phyloP scores from a whole-genome alignment of 2,797 vertebrate species.

The Dendrocincla fuliginosa region DNA sequence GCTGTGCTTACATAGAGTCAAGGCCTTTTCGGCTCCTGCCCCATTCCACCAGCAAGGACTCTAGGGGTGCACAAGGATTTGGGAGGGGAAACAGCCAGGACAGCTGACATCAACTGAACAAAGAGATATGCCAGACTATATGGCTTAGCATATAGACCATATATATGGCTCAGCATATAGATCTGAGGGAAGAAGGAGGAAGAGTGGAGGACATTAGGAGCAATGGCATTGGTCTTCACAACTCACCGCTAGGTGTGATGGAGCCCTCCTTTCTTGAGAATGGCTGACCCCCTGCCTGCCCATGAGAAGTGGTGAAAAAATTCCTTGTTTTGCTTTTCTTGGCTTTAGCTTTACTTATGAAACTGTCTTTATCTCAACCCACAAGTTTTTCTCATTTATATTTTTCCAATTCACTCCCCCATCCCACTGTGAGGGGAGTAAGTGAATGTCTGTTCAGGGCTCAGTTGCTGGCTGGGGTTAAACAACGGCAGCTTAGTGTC shows the following conservation, averaged over 20 bases:
- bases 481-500: neutral
- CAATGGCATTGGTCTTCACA: neutral
- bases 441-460: accelerated
- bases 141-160: neutral
- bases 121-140: neutral
- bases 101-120: neutral
- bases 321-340: neutral
- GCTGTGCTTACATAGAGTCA: neutral
- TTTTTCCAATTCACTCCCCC: neutral
- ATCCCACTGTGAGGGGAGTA: accelerated
- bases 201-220: neutral
- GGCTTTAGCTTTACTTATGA: neutral
- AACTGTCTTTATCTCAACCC: neutral
- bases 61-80: neutral
- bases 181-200: neutral
- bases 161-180: neutral
- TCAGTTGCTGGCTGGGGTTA: neutral
- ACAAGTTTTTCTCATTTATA: neutral
- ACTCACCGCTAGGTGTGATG: neutral
- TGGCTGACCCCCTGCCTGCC: neutral
- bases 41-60: neutral
- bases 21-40: neutral
- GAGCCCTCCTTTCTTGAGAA: neutral
- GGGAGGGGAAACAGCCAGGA: neutral
- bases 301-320: neutral